Percentiles rank a stretch among this genome's conserved stretches.
These are phyloP conservation scores for Laticauda laticaudata DNA, from an alignment of 2,113 vertebrate species.

Conservation along the genomic window DNA sequence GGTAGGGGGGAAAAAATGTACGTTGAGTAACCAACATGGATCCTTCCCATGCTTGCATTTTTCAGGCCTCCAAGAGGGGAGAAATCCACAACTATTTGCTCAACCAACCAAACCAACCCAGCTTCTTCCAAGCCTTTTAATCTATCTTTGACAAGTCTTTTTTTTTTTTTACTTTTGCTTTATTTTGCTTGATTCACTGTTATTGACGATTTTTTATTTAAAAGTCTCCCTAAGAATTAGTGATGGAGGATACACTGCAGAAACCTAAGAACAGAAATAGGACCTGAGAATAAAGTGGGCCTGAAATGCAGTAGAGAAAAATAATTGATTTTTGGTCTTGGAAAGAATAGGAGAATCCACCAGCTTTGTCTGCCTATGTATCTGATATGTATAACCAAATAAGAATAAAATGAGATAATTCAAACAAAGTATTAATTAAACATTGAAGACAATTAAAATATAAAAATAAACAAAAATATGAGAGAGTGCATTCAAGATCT, in stretches of 20 bases:
- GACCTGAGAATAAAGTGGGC: background rate
- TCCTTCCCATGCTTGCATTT: background rate
- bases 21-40: background rate
- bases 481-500: background rate
- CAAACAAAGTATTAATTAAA: background rate
- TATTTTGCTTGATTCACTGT: background rate
- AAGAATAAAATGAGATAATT: background rate
- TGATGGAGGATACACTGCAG: background rate
- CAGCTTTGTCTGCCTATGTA: background rate
- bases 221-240: background rate
- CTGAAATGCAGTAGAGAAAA: background rate
- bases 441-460: background rate
- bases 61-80: background rate
- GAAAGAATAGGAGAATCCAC: background rate
- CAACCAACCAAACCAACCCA: background rate
- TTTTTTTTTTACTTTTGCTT: background rate
- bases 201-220: background rate
- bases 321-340: too few relatives aligned
- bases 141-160: background rate
- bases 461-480: background rate
- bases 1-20: background rate
- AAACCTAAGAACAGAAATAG: background rate
- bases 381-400: background rate
- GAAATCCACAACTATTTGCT: background rate
- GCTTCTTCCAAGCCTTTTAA: background rate